These are phyloP conservation scores for Lamellibrachia satsuma DNA, from an alignment of 2,888 invertebrate genomes.

Conservation along the genomic window DNA sequence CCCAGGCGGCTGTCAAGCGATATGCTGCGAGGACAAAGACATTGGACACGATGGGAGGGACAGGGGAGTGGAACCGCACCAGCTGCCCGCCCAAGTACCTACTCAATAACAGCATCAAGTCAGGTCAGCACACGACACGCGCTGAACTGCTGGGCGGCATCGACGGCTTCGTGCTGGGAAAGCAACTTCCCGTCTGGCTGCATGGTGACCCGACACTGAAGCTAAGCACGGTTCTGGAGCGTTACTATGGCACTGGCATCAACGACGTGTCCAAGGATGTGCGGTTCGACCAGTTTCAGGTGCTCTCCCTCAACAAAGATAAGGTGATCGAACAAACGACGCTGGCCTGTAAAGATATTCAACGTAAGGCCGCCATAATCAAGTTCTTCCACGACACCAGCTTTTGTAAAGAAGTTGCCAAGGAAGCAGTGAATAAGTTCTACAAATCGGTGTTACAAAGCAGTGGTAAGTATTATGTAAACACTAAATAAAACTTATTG, in stretches of 20 bases:
- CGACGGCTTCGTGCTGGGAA: conserved; percentile 13
- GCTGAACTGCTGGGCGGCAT: neutral
- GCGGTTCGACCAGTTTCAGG: neutral
- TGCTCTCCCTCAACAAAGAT: neutral
- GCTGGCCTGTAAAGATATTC: neutral
- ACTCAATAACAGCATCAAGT: neutral
- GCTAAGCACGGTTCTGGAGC: no score
- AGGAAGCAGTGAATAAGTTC: neutral
- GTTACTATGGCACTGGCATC: no score
- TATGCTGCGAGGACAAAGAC: neutral
- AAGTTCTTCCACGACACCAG: neutral
- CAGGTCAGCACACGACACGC: no score
- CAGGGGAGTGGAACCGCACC: neutral
- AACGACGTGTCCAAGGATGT: neutral
- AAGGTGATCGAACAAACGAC: neutral
- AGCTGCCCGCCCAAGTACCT: neutral
- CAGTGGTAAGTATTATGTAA: neutral
- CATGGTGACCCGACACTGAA: neutral
- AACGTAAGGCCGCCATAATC: neutral
- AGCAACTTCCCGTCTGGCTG: neutral
- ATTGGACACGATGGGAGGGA: neutral
- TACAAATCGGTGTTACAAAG: neutral
- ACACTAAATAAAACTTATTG: neutral
- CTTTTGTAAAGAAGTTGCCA: neutral
- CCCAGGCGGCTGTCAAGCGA: neutral